These are phyloP conservation scores for Scaptomyza graminum DNA, from an alignment of 1,140 invertebrate genomes.

Conservation along the genomic window DNA sequence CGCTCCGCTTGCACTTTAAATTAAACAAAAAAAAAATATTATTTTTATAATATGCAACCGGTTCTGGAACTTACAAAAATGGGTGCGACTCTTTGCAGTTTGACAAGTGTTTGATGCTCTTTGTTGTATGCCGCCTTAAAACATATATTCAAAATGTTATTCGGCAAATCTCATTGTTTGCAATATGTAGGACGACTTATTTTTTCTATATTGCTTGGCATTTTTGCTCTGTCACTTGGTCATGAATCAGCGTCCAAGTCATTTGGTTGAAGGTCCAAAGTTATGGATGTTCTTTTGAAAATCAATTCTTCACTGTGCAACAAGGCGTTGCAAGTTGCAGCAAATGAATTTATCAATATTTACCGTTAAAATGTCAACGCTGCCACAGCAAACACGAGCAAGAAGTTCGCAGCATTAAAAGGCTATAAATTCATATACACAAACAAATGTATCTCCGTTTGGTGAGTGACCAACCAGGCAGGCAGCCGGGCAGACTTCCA, in stretches of 20 bases:
- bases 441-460: not conserved
- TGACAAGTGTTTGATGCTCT: constrained; percentile 14
- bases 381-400: constrained; percentile 26
- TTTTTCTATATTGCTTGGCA: constrained; percentile 14
- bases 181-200: not conserved
- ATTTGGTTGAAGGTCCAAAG: constrained; percentile 1
- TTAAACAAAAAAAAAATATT: not conserved
- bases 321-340: constrained; percentile 48
- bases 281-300: not conserved
- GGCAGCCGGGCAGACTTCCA: constrained; percentile 48
- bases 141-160: constrained; percentile 12
- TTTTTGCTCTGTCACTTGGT: constrained; percentile 34
- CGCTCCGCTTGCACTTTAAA: too few relatives aligned
- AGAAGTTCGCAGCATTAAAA: constrained; percentile 65
- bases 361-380: constrained; percentile 74
- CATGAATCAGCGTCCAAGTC: constrained; percentile 22
- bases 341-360: constrained; percentile 76
- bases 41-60: constrained; percentile 17
- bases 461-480: constrained; percentile 28
- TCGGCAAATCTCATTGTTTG: constrained; percentile 16
- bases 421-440: constrained; percentile 64
- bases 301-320: constrained; percentile 10
- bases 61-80: constrained; percentile 1
- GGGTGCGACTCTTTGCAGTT: constrained; percentile 6
- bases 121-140: constrained; percentile 26